Base-by-base conservation (phyloP, 2,113 vertebrate genomes). In the Hypocryptadius cinnamomeus region DNA sequence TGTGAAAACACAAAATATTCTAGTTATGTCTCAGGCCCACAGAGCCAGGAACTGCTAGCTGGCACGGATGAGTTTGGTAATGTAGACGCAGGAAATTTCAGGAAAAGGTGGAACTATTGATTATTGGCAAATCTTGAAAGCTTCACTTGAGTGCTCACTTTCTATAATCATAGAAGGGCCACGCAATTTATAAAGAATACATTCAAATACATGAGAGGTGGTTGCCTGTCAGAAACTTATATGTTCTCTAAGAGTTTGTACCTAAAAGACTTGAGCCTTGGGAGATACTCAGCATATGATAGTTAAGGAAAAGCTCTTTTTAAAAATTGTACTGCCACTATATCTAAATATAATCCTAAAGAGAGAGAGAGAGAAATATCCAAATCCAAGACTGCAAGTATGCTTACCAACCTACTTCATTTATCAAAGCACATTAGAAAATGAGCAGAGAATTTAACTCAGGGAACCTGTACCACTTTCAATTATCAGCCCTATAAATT, bases 401-500 rank as follows among this genome's bases (percentile, higher is more conserved):
- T 76, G 27, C 90, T 96, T 95, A 87, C 85, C 87, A 94, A 91
- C 83, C 50, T 51, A 78, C 68, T 92, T 85, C 79, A 72, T 89
- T 95, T 95, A 91, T 92, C 73, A 79, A 94, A 95, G 63, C 31
- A 82, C 65, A 79, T 90, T 94, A 94, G 30, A 51, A 81, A 77
- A 89, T 40, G 61, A 93, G 48, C 20, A 53, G 42, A 96, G 51
- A 90, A 76, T 89, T 81, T 91, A 64, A 74, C 80, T 91, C 59
- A 30, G 57, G 89, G 85, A 93, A 23, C 79, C 77, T 87, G 40
- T 42, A 89, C 81, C 79, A 28, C 63, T 91, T 94, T 92, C 90
- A 92, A 72, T 95, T 92, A 92, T 57, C 45, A 68, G 85, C 68
- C 78, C 72, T 86, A 78, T 91, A 96, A 96, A 96, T 96, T 97